Conservation (phyloP, 1,140 invertebrate species). For the Holotrichia oblita region DNA sequence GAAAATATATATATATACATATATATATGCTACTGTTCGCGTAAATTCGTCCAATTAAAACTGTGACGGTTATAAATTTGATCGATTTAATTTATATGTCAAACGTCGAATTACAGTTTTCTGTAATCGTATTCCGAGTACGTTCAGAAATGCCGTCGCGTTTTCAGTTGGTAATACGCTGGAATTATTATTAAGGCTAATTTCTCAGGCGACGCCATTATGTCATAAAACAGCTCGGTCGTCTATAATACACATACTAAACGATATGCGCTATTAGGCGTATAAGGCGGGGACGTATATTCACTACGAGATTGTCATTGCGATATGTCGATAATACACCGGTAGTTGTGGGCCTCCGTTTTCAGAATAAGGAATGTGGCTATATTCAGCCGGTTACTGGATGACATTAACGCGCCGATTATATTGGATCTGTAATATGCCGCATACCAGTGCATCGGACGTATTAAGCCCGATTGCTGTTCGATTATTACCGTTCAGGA, state of each 20-base stretch:
- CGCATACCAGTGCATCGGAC: background rate
- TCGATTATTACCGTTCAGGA: background rate
- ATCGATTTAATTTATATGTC: too few relatives aligned
- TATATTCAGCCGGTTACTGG: background rate
- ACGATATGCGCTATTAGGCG: background rate
- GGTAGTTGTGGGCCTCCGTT: background rate
- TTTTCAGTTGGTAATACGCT: too few relatives aligned
- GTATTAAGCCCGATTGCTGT: background rate
- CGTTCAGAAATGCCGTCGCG: too few relatives aligned
- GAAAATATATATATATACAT: too few relatives aligned
- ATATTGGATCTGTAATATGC: background rate
- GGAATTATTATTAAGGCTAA: background rate
- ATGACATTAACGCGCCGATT: background rate
- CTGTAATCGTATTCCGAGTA: too few relatives aligned
- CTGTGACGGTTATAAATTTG: too few relatives aligned
- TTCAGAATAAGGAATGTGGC: background rate
- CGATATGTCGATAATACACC: background rate
- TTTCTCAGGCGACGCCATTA: slow-evolving; percentile 19
- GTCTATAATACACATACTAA: background rate
- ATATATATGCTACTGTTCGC: too few relatives aligned
- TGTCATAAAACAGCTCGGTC: background rate
- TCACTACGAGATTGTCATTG: background rate
- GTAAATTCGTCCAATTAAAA: too few relatives aligned
- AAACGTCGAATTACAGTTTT: too few relatives aligned
- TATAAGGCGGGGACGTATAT: background rate